These are phyloP conservation scores for Halocynthia roretzi DNA, from an alignment of 23 tunicate species.

Conservation along the genomic window DNA sequence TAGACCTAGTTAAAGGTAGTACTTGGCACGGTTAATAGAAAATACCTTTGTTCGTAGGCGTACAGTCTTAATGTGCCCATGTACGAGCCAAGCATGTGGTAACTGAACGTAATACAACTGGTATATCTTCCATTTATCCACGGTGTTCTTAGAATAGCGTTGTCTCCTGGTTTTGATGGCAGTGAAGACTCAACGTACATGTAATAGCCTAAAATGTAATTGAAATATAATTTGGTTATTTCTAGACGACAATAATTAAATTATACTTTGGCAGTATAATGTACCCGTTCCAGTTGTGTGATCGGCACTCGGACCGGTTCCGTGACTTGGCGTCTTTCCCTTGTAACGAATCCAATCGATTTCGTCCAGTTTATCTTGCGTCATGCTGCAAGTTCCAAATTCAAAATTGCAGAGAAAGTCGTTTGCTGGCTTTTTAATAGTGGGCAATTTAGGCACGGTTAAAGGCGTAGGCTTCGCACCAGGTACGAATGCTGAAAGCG, in stretches of 20 bases:
- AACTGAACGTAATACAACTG: constrained; percentile 47
- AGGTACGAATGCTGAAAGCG: constrained; percentile 12
- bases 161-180: constrained; percentile 76
- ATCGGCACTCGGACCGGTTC: constrained; percentile 62
- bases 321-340: constrained; percentile 44
- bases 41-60: constrained; percentile 70
- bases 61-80: constrained; percentile 89
- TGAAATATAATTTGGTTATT: neutral
- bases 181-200: constrained; percentile 85
- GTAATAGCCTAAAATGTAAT: constrained; percentile 56
- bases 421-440: constrained; percentile 15
- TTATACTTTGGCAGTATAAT: neutral
- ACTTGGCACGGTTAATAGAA: neutral
- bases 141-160: constrained; percentile 82
- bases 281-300: constrained; percentile 75
- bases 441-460: constrained; percentile 52
- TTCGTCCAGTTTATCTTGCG: constrained; percentile 63
- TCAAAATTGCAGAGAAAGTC: constrained; percentile 81
- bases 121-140: constrained; percentile 38
- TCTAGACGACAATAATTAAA: neutral
- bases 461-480: constrained; percentile 29
- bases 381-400: constrained; percentile 58
- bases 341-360: constrained; percentile 43
- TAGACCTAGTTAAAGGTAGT: neutral
- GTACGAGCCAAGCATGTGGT: constrained; percentile 77